phyloP scores from a whole-genome alignment of 2,113 vertebrate genomes.

The Condylura cristata region DNA sequence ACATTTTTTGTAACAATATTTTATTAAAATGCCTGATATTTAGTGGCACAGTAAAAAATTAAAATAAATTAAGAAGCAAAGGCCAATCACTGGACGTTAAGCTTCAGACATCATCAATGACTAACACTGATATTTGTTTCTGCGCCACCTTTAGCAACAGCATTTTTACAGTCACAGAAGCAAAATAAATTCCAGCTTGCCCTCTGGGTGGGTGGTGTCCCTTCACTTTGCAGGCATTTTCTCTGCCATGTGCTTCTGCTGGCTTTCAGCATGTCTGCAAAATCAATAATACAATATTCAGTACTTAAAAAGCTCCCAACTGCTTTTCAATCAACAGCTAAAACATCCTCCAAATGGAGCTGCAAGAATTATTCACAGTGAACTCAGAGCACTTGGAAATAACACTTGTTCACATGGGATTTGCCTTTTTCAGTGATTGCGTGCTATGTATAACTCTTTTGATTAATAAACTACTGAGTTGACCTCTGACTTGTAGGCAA shows the following conservation, averaged over 20 bases:
- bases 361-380: fast-evolving
- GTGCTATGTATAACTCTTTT: background rate
- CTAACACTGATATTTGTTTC: constrained; percentile 88
- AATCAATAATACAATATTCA: background rate
- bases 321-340: background rate
- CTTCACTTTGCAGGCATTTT: constrained; percentile 95
- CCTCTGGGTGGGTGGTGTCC: constrained; percentile 78
- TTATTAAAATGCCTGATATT: constrained; percentile 94
- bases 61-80: constrained; percentile 97
- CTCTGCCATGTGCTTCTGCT: constrained; percentile 99
- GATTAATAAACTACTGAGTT: background rate
- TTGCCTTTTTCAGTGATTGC: background rate
- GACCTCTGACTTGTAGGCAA: background rate
- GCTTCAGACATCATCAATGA: constrained; percentile 94
- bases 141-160: constrained; percentile 84
- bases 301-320: background rate
- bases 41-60: constrained; percentile 94
- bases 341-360: background rate
- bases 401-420: background rate
- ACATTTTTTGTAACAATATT: constrained; percentile 87
- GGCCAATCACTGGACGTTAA: constrained; percentile 97
- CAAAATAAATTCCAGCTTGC: constrained; percentile 86
- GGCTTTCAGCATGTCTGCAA: constrained; percentile 96
- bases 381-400: background rate
- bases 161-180: constrained; percentile 91